Base-by-base conservation (phyloP, 2,113 vertebrate genomes). In the Perca schrenkii region DNA sequence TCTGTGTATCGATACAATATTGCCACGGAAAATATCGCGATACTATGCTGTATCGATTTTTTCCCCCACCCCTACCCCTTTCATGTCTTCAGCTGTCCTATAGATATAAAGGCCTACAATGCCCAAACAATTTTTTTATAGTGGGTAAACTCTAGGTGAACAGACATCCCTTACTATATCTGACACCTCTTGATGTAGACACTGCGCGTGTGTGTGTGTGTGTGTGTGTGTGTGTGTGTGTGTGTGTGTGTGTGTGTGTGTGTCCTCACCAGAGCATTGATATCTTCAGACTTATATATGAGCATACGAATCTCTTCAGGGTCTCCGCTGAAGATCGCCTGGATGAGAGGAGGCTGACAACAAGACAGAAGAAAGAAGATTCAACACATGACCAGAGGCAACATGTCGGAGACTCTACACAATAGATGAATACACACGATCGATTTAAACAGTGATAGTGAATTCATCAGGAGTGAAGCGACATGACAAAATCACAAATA, bases 241-340 rank as follows among this genome's bases (percentile, higher is more conserved):
- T 63, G 57, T 49, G 52, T 58, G 50, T 47, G 58, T 19, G 77
- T 40, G 19, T 21, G 66, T 63, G 21, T 19, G 15, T 21, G 28
- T 6, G 1, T 72, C 65, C 79, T 84, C 91, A 99, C 98, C 98
- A 98, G 94, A 88, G 96, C 96, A 3, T 99, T 99, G 89, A 99
- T 97, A 90, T 99, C 98, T 90, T 99, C 98, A 0, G 98, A 98
- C 93, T 99, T 99, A 93, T 97, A 98, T 88, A 99, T 98, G 88
- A 99, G 94, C 96, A 97, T 96, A 3, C 97, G 96, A 72, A 99
- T 98, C 94, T 99, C 98, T 71, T 99, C 98, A 2, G 97, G 96
- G 83, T 99, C 97, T 8, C 97, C 97, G 0, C 96, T 98, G 94
- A 99, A 99, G 92, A 99, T 98, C 0, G 98, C 98, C 80, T 99